phyloP scores from a whole-genome alignment of 2,113 vertebrate species.

The Vulpes lagopus region DNA sequence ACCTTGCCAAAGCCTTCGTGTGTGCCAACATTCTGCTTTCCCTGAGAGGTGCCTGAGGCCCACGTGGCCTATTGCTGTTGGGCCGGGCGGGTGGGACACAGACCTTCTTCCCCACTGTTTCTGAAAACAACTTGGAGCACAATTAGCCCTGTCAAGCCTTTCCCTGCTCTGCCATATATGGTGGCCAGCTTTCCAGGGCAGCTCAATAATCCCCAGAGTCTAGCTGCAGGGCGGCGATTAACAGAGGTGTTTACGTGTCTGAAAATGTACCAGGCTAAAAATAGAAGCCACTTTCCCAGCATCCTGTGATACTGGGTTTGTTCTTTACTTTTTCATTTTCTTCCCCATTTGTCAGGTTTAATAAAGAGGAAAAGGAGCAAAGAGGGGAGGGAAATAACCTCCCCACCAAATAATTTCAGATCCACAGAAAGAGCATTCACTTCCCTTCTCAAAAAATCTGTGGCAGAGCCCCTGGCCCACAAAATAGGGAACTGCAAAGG shows the following conservation, averaged over 20 bases:
- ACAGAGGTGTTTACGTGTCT: slow-evolving; percentile 83
- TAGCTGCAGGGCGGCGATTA: slow-evolving; percentile 71
- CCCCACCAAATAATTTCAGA: not conserved
- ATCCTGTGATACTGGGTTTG: slow-evolving; percentile 75
- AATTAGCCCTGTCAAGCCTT: slow-evolving; percentile 79
- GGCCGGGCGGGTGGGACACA: slow-evolving; percentile 63
- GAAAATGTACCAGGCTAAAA: slow-evolving; percentile 83
- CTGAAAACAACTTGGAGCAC: slow-evolving; percentile 81
- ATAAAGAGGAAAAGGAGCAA: slow-evolving; percentile 21
- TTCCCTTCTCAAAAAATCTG: not conserved
- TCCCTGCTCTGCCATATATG: slow-evolving; percentile 73
- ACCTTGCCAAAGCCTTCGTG: not conserved
- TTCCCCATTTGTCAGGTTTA: slow-evolving; percentile 40
- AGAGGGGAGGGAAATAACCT: not conserved
- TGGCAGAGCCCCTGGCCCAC: not conserved
- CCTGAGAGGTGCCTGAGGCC: slow-evolving; percentile 58
- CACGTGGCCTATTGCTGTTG: slow-evolving; percentile 64
- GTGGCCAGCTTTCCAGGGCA: slow-evolving; percentile 81
- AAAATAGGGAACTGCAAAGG: not conserved
- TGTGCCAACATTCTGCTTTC: slow-evolving; percentile 67
- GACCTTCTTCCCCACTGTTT: slow-evolving; percentile 73
- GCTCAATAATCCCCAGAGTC: slow-evolving; percentile 78
- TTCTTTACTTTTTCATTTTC: slow-evolving; percentile 75
- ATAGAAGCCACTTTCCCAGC: slow-evolving; percentile 80
- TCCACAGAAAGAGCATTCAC: not conserved